A percentile compares a stretch with the other conserved stretches of the same genome.
These are phyloP conservation scores for Clarias batrachus DNA, from an alignment of 2,113 vertebrate species.

Conservation along the genomic window DNA sequence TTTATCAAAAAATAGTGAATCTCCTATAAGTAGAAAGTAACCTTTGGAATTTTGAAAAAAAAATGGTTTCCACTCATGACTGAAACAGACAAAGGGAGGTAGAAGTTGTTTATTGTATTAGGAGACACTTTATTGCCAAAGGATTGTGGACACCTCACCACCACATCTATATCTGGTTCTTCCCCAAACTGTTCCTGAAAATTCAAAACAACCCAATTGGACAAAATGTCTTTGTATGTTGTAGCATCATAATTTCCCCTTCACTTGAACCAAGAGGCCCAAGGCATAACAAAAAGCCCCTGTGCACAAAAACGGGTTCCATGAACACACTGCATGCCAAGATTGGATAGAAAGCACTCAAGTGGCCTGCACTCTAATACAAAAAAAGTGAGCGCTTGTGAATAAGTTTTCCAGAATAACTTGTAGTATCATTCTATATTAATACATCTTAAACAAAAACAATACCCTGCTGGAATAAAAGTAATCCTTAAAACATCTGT, in stretches of 20 bases:
- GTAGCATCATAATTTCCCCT: no score
- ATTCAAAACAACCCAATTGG: neutral
- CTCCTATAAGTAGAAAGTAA: neutral
- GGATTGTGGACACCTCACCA: neutral
- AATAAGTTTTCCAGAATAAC: neutral
- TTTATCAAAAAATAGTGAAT: neutral
- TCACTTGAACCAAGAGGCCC: neutral
- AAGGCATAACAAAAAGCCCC: neutral
- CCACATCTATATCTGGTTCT: neutral
- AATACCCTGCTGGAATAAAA: neutral
- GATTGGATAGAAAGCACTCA: neutral
- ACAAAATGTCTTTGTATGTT: neutral
- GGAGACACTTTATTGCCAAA: neutral
- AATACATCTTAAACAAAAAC: neutral
- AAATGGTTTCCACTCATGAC: neutral
- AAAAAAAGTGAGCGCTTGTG: neutral
- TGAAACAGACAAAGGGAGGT: neutral
- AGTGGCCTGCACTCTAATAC: neutral
- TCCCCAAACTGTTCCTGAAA: neutral
- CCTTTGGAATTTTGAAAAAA: neutral
- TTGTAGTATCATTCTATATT: neutral
- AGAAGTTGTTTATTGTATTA: neutral
- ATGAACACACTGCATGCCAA: neutral
- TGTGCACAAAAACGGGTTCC: neutral
- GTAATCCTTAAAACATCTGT: neutral